Evolutionary conservation across 2,113 vertebrate genomes (phyloP).

Genomic region (Baryphthengus martii): DNA sequence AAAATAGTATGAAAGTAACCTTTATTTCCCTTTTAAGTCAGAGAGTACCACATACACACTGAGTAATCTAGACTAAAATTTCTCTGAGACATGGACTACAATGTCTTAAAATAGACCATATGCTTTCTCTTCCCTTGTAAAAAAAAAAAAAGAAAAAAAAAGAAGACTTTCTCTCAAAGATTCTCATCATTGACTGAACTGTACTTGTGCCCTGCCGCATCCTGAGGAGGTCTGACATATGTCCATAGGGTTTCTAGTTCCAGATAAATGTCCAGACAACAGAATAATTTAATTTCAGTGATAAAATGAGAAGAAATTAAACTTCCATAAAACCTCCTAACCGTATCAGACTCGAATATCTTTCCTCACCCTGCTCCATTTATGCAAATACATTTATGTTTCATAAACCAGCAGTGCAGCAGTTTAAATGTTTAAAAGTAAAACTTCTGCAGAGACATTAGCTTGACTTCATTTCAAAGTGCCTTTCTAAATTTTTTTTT

Average conservation of each 20-base stretch:
- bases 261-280: not conserved
- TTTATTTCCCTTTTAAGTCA: constrained; percentile 19
- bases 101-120: not conserved
- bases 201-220: not conserved
- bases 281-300: not conserved
- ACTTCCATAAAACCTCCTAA: not conserved
- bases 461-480: not conserved
- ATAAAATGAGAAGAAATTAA: constrained; percentile 35
- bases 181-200: not conserved
- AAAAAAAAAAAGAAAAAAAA: not conserved
- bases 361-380: not conserved
- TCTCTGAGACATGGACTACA: not conserved
- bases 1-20: not conserved
- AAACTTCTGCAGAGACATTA: not conserved
- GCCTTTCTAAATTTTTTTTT: not conserved
- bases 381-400: constrained; percentile 28
- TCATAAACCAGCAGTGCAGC: not conserved
- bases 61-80: not conserved
- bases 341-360: not conserved
- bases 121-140: not conserved
- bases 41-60: not conserved
- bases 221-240: not conserved
- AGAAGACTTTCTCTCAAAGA: not conserved
- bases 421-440: constrained; percentile 9
- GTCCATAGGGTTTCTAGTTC: not conserved